phyloP scores from a whole-genome alignment of 2,888 invertebrate genomes.

The Drosophila algonquin region DNA sequence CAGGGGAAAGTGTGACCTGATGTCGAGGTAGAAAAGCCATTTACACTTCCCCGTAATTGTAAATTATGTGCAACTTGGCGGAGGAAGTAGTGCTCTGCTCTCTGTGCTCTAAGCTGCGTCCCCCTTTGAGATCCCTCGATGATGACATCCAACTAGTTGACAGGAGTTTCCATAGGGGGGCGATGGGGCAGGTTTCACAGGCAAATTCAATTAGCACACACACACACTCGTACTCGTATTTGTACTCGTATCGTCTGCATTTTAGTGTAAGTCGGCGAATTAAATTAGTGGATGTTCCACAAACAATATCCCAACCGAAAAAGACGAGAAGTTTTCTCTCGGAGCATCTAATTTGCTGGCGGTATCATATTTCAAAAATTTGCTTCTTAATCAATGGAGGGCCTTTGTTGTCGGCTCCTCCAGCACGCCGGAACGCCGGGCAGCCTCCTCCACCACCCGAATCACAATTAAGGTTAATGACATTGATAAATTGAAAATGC shows the following conservation, averaged over 20 bases:
- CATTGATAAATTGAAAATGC: conserved; percentile 70
- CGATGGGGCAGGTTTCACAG: conserved; percentile 50
- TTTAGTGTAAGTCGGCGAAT: conserved; percentile 29
- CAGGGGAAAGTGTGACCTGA: not conserved
- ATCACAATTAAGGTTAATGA: conserved; percentile 74
- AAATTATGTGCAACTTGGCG: conserved; percentile 62
- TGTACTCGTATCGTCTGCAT: not conserved
- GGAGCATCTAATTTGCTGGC: not conserved
- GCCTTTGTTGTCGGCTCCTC: conserved; percentile 29
- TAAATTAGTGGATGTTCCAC: conserved; percentile 43
- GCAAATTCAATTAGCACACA: conserved; percentile 70
- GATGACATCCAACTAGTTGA: conserved; percentile 43
- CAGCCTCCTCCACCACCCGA: conserved; percentile 8
- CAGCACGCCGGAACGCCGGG: too few species aligned
- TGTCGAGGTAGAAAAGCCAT: conserved; percentile 52
- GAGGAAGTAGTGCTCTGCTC: conserved; percentile 12
- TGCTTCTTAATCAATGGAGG: conserved; percentile 38
- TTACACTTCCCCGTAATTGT: conserved; percentile 69
- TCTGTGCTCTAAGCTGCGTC: conserved; percentile 16
- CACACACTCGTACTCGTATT: not conserved
- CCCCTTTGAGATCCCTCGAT: conserved; percentile 32
- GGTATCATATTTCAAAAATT: conserved; percentile 40
- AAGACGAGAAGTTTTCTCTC: conserved; percentile 20
- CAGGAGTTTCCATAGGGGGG: conserved; percentile 10
- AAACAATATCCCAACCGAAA: conserved; percentile 35